Conservation (phyloP, 2,888 invertebrate genomes). For the Agonum fuliginosum region DNA sequence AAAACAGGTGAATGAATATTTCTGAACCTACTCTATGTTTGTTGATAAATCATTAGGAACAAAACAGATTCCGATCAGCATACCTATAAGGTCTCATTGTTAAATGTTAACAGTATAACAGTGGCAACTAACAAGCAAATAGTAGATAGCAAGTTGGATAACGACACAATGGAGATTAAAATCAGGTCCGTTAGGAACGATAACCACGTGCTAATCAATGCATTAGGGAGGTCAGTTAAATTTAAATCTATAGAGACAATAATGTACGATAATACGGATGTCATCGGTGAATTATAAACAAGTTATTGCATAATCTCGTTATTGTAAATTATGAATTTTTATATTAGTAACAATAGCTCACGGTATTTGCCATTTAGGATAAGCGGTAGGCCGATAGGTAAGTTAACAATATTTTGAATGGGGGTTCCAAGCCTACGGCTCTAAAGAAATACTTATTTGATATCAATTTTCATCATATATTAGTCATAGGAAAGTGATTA, state of each 20-base stretch:
- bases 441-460: no score
- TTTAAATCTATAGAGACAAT: slow-evolving; percentile 31
- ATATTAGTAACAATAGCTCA: neutral
- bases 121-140: neutral
- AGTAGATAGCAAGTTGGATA: slow-evolving; percentile 21
- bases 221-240: slow-evolving; percentile 27
- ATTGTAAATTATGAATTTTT: slow-evolving; percentile 6
- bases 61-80: neutral
- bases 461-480: no score
- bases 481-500: no score
- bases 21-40: no score
- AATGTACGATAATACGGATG: slow-evolving; percentile 3
- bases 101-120: neutral
- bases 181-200: slow-evolving; percentile 18
- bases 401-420: no score
- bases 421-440: no score
- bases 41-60: neutral
- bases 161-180: slow-evolving; percentile 31
- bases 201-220: slow-evolving; percentile 16
- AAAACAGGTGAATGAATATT: no score
- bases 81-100: slow-evolving; percentile 4
- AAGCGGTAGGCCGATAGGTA: no score
- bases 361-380: no score
- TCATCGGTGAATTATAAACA: neutral
- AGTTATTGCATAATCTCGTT: slow-evolving; percentile 3